These are phyloP conservation scores for Halcyon badia DNA, from an alignment of 2,797 vertebrate species.

Conservation along the genomic window DNA sequence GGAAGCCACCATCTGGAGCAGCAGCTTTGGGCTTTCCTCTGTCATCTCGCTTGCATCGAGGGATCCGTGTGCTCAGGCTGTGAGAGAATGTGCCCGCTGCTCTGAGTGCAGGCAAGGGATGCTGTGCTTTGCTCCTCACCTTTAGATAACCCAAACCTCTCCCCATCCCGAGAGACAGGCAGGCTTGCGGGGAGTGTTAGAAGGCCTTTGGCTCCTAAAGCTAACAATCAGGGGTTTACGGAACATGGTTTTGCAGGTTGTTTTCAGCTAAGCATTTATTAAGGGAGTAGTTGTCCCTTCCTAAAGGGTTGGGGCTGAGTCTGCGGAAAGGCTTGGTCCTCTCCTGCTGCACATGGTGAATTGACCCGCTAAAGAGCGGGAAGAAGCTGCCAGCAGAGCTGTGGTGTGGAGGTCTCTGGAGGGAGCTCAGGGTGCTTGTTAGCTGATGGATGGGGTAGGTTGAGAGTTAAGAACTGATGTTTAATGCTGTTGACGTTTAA, in stretches of 20 bases:
- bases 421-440: conserved; percentile 8
- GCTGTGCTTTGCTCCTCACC: background rate
- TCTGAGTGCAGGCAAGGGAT: fast-evolving
- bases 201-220: background rate
- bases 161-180: background rate
- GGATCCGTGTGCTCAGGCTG: background rate
- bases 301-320: background rate
- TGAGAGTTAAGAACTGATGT: conserved; percentile 56
- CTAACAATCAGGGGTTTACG: background rate
- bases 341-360: background rate
- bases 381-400: background rate
- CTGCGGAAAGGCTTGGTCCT: background rate
- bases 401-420: background rate
- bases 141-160: background rate
- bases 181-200: background rate
- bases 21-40: background rate
- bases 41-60: fast-evolving
- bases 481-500: conserved; percentile 55
- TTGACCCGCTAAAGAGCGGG: background rate
- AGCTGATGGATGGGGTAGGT: conserved; percentile 45
- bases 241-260: background rate
- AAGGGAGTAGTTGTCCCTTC: background rate
- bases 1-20: background rate
- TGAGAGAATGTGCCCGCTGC: background rate
- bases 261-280: background rate